Evolutionary conservation across 2,888 invertebrate genomes (phyloP), one percentile per base, ranked within the genome.

Genomic region (Ornithoptera alexandrae): DNA sequence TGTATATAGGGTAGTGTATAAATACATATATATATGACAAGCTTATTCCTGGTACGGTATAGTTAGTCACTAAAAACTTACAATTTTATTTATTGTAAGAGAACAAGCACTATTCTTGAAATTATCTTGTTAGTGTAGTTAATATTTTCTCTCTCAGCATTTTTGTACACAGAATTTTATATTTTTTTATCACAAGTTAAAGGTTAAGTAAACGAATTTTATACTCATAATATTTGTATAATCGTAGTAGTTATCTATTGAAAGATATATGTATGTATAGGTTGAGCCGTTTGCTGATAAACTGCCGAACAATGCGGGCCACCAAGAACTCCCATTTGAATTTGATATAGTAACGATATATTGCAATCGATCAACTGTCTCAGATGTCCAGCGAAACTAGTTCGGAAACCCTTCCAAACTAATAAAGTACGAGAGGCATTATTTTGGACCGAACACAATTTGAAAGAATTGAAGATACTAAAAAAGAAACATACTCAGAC

Each of bases 291-390:
- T 12, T 20, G 18, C 57, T 20, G 20, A 20, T 57, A 57, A 57
- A 20, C 7, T 20, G 20, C 15, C 20, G 20, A 18, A 57, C 8
- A 2, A 57, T 57, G 57, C 57, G 57, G 57, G 57, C 20, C 18
- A 18, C n/a, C 57, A 57, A 53, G 53, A 6, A 57, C 20, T 7
- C 57, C 20, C 20, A 6, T 57, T 18, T 57, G 20, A 20, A 20
- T 57, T 57, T 57, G 20, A 68, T 42, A 63, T 61, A 65, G 42
- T 24, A 66, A 12, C 61, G 59, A 65, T 62, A 62, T 65, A 59
- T 64, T 46, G 56, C 59, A 42, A 66, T 68, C 56, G 58, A 46
- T 66, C 66, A 30, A 53, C 50, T 50, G 50, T 50, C 5, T 50
- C 18, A 50, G 50, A 50, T 17, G 50, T 17, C 50, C 50, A 50